These are phyloP conservation scores for Apis mellifera DNA, from an alignment of 1,140 invertebrate species.

Conservation along the genomic window Amel_HAv3.1 CM009936.2:10112001-10112500, in stretches of 20 bases:
- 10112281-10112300: background rate
- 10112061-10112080: conserved; percentile 81
- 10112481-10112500: too few species aligned
- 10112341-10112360: too few species aligned
- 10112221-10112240: conserved; percentile 33
- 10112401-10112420: too few species aligned
- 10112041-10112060: conserved; percentile 78
- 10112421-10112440: too few species aligned
- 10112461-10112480: too few species aligned
- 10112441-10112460: too few species aligned
- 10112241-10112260: background rate
- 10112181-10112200: conserved; percentile 80
- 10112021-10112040: conserved; percentile 73
- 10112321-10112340: background rate
- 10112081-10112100: conserved; percentile 79
- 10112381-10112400: too few species aligned
- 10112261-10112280: background rate
- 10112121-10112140: conserved; percentile 79
- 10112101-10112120: conserved; percentile 79
- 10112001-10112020: conserved; percentile 61
- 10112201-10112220: conserved; percentile 47
- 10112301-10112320: background rate
- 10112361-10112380: too few species aligned
- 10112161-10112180: conserved; percentile 74
- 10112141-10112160: conserved; percentile 75